phyloP scores from a whole-genome alignment of 2,797 vertebrate genomes.

The Gadopsis marmoratus region DNA sequence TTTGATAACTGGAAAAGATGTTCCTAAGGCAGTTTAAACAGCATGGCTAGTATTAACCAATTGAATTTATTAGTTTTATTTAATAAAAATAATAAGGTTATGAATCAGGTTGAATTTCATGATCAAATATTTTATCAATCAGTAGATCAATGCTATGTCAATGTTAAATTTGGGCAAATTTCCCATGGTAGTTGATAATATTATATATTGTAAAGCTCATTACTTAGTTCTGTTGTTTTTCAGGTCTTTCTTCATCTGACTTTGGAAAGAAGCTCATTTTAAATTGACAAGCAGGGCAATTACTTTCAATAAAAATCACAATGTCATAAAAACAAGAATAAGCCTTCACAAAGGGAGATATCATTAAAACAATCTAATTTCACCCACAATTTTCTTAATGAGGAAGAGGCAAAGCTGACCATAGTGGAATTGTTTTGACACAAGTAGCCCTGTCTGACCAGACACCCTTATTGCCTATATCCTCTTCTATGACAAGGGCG shows the following conservation, averaged over 20 bases:
- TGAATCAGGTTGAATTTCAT: slow-evolving; percentile 33
- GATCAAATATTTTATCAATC: slow-evolving; percentile 19
- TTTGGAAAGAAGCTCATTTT: slow-evolving; percentile 21
- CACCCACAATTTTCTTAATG: slow-evolving; percentile 39
- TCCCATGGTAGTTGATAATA: neutral
- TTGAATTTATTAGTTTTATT: slow-evolving; percentile 18
- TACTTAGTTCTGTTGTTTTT: slow-evolving; percentile 20
- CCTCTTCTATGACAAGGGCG: slow-evolving; percentile 64
- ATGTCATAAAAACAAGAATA: slow-evolving; percentile 9
- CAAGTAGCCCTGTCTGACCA: slow-evolving; percentile 50
- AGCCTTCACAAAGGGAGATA: neutral
- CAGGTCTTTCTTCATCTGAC: slow-evolving; percentile 20
- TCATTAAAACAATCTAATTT: slow-evolving; percentile 38
- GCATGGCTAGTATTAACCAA: slow-evolving; percentile 4
- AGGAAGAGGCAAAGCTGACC: slow-evolving; percentile 44
- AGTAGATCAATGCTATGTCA: neutral
- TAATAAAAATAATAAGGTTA: neutral
- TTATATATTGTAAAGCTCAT: neutral
- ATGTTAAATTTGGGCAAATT: slow-evolving; percentile 1
- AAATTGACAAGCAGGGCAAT: slow-evolving; percentile 33
- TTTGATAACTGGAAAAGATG: neutral
- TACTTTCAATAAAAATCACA: slow-evolving; percentile 58
- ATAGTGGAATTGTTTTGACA: slow-evolving; percentile 58
- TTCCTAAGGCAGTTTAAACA: neutral
- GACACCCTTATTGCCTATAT: slow-evolving; percentile 65